These are phyloP conservation scores for Strigamia crassipes DNA, from an alignment of 2,888 invertebrate species.

Conservation along the genomic window DNA sequence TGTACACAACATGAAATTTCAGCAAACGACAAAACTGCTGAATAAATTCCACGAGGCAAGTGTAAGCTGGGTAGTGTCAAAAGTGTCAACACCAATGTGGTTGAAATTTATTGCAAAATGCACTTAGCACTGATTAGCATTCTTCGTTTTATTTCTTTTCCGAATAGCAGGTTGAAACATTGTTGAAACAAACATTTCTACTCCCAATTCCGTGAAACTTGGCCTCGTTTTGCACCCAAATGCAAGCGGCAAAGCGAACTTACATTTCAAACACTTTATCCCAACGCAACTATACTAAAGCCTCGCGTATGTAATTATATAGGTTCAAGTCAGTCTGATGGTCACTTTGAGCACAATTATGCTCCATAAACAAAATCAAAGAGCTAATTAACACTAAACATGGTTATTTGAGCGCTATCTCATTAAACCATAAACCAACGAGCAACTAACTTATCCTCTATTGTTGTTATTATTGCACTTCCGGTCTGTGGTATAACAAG, in stretches of 20 bases:
- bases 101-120: conserved; percentile 32
- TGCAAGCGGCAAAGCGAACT: background rate
- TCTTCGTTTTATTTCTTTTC: conserved; percentile 39
- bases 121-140: conserved; percentile 40
- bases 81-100: conserved; percentile 25
- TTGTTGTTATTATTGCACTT: background rate
- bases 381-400: conserved; percentile 20
- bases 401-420: conserved; percentile 17
- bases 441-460: background rate
- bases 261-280: conserved; percentile 8
- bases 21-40: conserved; percentile 40
- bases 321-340: conserved; percentile 18
- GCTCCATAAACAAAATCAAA: conserved; percentile 36
- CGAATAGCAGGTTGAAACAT: background rate
- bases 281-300: background rate
- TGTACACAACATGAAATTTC: background rate
- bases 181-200: conserved; percentile 23
- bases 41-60: conserved; percentile 17
- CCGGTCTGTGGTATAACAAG: background rate
- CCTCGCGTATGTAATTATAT: conserved; percentile 18
- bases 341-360: conserved; percentile 32
- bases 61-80: conserved; percentile 2
- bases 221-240: background rate
- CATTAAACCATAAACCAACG: conserved; percentile 18
- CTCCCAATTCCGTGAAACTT: background rate